These are phyloP conservation scores for Heliothis subflexa DNA, from an alignment of 1,140 invertebrate species.

Conservation along the genomic window DNA sequence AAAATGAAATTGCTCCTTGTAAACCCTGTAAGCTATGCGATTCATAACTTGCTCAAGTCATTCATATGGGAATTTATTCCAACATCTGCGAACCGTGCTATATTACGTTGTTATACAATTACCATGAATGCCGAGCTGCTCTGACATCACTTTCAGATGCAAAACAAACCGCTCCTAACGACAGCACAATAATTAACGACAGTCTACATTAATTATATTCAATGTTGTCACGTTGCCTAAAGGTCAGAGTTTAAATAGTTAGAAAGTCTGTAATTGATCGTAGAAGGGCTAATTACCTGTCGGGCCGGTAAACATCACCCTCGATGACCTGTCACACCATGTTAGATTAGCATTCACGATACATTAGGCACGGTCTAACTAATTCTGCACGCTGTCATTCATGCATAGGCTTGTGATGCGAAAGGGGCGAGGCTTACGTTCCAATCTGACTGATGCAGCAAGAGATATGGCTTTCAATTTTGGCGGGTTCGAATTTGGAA, in stretches of 20 bases:
- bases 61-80: not conserved
- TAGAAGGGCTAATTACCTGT: constrained; percentile 15
- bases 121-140: constrained; percentile 18
- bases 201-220: constrained; percentile 11
- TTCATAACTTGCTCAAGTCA: not conserved
- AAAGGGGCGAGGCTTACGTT: not conserved
- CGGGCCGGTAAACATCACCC: constrained; percentile 5
- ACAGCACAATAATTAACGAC: constrained; percentile 29
- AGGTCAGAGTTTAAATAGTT: constrained; percentile 35
- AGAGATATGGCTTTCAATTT: constrained; percentile 6
- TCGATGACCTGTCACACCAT: constrained; percentile 14
- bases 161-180: constrained; percentile 27
- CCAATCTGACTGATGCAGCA: constrained; percentile 7
- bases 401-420: not conserved
- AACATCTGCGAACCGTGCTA: not conserved
- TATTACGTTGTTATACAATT: not conserved
- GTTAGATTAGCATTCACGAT: constrained; percentile 37
- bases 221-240: constrained; percentile 17
- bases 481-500: not conserved
- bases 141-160: constrained; percentile 35
- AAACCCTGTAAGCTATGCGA: too few relatives aligned
- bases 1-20: not conserved
- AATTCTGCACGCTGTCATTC: not conserved
- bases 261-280: constrained; percentile 17
- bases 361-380: constrained; percentile 4